These are phyloP conservation scores for Dysdera silvatica DNA, from an alignment of 1,140 invertebrate species.

Conservation along the genomic window DNA sequence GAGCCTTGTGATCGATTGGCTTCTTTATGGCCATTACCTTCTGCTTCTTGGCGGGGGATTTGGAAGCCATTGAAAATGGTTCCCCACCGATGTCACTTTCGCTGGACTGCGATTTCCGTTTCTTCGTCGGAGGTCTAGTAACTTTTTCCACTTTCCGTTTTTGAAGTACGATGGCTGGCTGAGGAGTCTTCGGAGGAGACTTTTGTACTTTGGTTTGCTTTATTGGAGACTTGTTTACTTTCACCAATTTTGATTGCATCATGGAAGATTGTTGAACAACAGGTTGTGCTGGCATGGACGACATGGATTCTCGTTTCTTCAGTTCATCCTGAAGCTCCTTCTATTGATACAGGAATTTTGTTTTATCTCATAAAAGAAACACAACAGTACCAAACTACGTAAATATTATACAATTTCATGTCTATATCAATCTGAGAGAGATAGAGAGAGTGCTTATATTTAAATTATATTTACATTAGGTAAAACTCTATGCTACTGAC, in stretches of 20 bases:
- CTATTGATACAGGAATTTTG: too few relatives aligned
- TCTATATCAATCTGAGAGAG: too few relatives aligned
- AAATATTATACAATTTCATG: too few relatives aligned
- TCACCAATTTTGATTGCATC: constrained; percentile 4
- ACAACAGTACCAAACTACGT: too few relatives aligned
- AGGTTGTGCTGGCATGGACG: constrained; percentile 16
- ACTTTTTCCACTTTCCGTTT: constrained; percentile 13
- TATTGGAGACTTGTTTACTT: not conserved
- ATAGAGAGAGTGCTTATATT: too few relatives aligned
- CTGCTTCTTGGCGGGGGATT: constrained; percentile 13
- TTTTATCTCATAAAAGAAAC: too few relatives aligned
- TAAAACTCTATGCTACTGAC: too few relatives aligned
- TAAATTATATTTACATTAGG: too few relatives aligned
- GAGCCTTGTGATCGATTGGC: constrained; percentile 11
- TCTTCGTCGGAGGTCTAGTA: constrained; percentile 20
- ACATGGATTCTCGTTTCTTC: constrained; percentile 18
- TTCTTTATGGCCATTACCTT: constrained; percentile 1
- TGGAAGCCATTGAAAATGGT: constrained; percentile 5
- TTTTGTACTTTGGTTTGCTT: not conserved
- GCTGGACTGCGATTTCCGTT: constrained; percentile 25
- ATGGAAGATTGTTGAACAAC: constrained; percentile 5
- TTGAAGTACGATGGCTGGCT: not conserved
- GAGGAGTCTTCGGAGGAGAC: not conserved
- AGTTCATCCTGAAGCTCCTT: constrained; percentile 27
- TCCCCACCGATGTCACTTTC: constrained; percentile 13